phyloP scores from a whole-genome alignment of 2,113 vertebrate species.

The Brachypodius melanocephalos region DNA sequence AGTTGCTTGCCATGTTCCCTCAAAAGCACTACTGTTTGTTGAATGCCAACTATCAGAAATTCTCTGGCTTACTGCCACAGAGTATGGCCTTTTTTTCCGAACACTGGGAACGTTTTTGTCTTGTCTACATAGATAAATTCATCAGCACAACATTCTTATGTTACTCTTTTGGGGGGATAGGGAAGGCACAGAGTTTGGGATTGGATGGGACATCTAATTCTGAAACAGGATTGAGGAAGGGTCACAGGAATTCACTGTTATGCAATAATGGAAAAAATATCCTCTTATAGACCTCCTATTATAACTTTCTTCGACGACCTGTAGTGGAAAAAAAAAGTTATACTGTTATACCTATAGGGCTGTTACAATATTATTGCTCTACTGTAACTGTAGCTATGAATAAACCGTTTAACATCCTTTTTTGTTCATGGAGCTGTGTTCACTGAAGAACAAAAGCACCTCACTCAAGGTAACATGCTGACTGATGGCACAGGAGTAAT shows the following conservation, averaged over 20 bases:
- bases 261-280: neutral
- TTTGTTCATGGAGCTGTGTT: neutral
- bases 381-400: neutral
- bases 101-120: neutral
- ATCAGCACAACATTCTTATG: neutral
- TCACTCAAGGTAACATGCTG: neutral
- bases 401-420: neutral
- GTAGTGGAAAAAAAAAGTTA: neutral
- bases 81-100: neutral
- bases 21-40: neutral
- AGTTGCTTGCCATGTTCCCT: neutral
- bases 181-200: neutral
- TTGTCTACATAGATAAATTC: neutral
- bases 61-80: neutral
- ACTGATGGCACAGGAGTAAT: neutral
- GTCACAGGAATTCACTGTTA: neutral
- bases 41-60: neutral
- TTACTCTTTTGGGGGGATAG: neutral
- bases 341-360: neutral
- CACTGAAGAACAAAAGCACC: neutral
- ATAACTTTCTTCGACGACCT: neutral
- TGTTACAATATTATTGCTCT: neutral
- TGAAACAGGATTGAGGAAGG: neutral
- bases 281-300: neutral
- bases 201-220: neutral